These are phyloP conservation scores for Pseudococcus viburni DNA, from an alignment of 2,888 invertebrate genomes.

Conservation along the genomic window DNA sequence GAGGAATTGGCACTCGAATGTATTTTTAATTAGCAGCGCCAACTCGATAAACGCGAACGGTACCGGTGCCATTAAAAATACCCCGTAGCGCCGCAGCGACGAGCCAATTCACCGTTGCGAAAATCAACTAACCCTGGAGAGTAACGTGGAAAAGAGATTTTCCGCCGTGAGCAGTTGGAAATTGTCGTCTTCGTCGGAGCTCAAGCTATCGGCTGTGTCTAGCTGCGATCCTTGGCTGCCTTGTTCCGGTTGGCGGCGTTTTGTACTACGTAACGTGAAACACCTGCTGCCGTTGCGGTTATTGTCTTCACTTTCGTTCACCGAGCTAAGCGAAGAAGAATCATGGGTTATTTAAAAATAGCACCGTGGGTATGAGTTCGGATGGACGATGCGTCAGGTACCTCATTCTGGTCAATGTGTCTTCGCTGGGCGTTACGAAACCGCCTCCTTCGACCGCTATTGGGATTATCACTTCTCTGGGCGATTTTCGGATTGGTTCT, in stretches of 20 bases:
- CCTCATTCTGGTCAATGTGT: slow-evolving; percentile 75
- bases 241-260: slow-evolving; percentile 73
- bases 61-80: slow-evolving; percentile 25
- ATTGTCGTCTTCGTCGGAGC: slow-evolving; percentile 91
- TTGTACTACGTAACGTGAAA: slow-evolving; percentile 77
- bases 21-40: slow-evolving; percentile 44
- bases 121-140: slow-evolving; percentile 79
- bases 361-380: neutral
- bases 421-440: slow-evolving; percentile 83
- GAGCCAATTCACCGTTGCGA: neutral
- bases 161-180: slow-evolving; percentile 93
- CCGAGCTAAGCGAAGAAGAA: slow-evolving; percentile 68
- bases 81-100: neutral
- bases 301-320: slow-evolving; percentile 70
- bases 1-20: slow-evolving; percentile 22
- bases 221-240: slow-evolving; percentile 73
- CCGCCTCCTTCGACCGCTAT: slow-evolving; percentile 93
- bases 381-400: slow-evolving; percentile 42
- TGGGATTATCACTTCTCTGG: slow-evolving; percentile 93
- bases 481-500: slow-evolving; percentile 89
- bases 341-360: slow-evolving; percentile 19
- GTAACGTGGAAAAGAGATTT: slow-evolving; percentile 88
- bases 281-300: slow-evolving; percentile 72
- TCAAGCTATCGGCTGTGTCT: slow-evolving; percentile 83
- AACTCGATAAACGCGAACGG: slow-evolving; percentile 18